Evolutionary conservation across 2,113 vertebrate genomes (phyloP).

Genomic region (Eurypyga helias): DNA sequence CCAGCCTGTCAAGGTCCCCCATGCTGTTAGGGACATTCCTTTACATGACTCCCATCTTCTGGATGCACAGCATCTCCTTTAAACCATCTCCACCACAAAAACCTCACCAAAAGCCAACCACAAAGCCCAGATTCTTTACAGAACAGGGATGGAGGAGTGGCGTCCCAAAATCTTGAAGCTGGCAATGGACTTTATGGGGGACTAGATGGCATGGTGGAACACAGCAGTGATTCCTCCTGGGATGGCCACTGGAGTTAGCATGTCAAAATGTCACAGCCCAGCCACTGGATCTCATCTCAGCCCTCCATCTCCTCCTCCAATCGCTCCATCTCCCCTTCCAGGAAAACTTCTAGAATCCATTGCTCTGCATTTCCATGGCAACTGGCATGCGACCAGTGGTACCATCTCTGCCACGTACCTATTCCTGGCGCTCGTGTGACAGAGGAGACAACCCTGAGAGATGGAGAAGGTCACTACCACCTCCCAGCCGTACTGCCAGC

Average conservation of each 20-base stretch:
- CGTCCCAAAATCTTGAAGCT: background rate
- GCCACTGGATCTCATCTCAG: background rate
- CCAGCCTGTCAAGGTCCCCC: too few relatives aligned
- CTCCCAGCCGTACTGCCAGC: fast-evolving
- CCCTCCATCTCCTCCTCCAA: background rate
- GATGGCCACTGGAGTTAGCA: background rate
- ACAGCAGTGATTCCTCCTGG: background rate
- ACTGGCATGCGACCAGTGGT: background rate
- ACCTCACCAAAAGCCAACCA: background rate
- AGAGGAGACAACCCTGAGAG: background rate
- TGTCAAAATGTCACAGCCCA: fast-evolving
- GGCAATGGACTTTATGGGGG: fast-evolving
- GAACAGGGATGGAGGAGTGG: background rate
- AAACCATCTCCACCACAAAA: background rate
- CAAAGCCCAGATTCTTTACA: background rate
- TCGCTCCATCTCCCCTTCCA: background rate
- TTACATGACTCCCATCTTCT: background rate
- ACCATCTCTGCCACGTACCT: background rate
- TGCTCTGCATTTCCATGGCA: conserved; percentile 48
- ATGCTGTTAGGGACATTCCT: background rate
- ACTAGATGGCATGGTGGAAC: fast-evolving
- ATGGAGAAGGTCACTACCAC: background rate
- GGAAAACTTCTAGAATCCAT: conserved; percentile 41
- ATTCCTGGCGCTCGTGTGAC: background rate
- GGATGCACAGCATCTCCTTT: background rate